Conservation (phyloP, 1,140 invertebrate species). For the Homarus americanus region DNA sequence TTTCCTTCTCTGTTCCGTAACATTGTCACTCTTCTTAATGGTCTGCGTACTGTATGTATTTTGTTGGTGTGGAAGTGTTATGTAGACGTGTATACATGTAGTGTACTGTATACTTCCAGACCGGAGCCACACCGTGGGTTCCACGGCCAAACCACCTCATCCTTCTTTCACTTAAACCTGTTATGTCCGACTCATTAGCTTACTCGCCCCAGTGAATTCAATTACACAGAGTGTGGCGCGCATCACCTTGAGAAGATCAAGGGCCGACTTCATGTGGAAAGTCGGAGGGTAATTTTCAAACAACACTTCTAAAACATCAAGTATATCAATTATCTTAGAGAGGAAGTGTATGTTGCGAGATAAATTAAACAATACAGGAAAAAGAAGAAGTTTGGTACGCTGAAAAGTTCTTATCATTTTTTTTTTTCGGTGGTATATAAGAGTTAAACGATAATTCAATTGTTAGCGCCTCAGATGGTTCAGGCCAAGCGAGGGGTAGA, state of each 20-base stretch:
- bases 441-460: no score
- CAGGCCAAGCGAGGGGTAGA: no score
- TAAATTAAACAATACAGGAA: neutral
- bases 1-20: no score
- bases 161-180: constrained; percentile 13
- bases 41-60: no score
- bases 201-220: neutral
- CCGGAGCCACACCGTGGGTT: no score
- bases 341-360: neutral
- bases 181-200: constrained; percentile 12
- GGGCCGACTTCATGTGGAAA: neutral
- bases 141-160: neutral
- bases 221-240: constrained; percentile 7
- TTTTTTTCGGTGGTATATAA: neutral
- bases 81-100: no score
- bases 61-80: no score
- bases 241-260: neutral
- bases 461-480: no score
- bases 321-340: neutral
- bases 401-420: neutral
- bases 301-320: neutral
- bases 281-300: neutral
- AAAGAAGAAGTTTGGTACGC: neutral
- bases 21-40: no score
- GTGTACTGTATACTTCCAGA: no score